Base-by-base conservation (phyloP, 2,888 invertebrate species). In the Netelia inedita region DNA sequence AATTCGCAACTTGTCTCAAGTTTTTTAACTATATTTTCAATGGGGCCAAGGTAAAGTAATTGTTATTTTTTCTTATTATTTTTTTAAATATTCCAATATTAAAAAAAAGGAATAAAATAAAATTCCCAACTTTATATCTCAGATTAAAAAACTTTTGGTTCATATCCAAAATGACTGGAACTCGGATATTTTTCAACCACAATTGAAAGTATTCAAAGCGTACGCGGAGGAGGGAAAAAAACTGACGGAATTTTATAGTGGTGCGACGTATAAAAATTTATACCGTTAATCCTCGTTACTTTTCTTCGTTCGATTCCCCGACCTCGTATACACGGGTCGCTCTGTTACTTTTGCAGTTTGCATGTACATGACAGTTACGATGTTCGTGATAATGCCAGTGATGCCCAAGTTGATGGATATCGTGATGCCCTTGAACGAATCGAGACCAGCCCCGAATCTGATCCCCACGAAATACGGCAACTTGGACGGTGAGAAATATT, bases 101-200 rank as follows among this genome's bases (percentile, higher is more conserved):
- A 6, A 35, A 6, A 35, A 35, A 35, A 35, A n/a, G n/a, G n/a
- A 0, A 35, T 1, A 6, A 35, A 35, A 35, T 35, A 35, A 0
- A 35, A 35, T 6, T 35, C 6, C 6, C 35, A 35, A 5, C 6
- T 35, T 35, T 35, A 5, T 35, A 41, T 55, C 21, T 28, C 50
- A 85, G 86, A 71, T 85, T 1, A 79, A 82, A 73, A 55, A 65
- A 19, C 16, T 86, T 14, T 43, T 85, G 28, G 19, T 35, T 35
- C 82, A 43, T n/a, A 86, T 86, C 10, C 57, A 78, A 57, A 55
- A 69, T 2, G 85, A 86, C 23, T 80, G 86, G 82, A 59, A 66
- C 3, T 28, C 68, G 46, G 59, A 74, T 21, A 21, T 61, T 11
- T 66, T 57, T 8, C 55, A 57, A 28, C 28, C 84, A 1, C 81